Percentiles rank a stretch among this genome's conserved stretches.
phyloP scores from a whole-genome alignment of 2,113 vertebrate genomes.

The Procavia capensis region DNA sequence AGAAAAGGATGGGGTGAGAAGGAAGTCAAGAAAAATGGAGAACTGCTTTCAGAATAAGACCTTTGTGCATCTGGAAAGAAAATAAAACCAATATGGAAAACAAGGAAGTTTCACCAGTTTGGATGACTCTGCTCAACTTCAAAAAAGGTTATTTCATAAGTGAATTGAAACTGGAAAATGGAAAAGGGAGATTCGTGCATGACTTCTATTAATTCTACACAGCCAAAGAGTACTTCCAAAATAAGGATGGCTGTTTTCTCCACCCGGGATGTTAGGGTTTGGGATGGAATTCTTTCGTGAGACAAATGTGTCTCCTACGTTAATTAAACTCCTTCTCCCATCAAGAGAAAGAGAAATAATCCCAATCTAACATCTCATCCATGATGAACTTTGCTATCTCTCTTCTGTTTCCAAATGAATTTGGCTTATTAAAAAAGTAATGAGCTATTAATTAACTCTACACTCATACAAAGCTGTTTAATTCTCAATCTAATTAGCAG shows the following conservation, averaged over 20 bases:
- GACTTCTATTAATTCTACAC: slow-evolving; percentile 24
- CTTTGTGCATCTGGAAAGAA: not conserved
- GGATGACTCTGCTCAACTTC: not conserved
- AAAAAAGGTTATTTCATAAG: slow-evolving; percentile 29
- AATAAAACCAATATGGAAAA: slow-evolving; percentile 27
- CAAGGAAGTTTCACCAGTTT: not conserved
- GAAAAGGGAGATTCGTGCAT: not conserved
- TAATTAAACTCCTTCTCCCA: slow-evolving; percentile 75
- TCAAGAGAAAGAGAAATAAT: slow-evolving; percentile 77
- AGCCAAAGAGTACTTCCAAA: not conserved
- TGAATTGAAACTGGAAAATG: not conserved
- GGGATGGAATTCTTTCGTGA: not conserved
- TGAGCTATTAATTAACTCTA: slow-evolving; percentile 92
- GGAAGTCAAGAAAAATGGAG: slow-evolving; percentile 19
- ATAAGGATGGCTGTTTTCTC: not conserved
- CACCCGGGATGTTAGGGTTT: not conserved
- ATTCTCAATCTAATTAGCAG: slow-evolving; percentile 91
- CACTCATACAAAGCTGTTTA: slow-evolving; percentile 89
- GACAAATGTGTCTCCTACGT: slow-evolving; percentile 58
- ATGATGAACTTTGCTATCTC: slow-evolving; percentile 84
- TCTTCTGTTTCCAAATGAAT: slow-evolving; percentile 88
- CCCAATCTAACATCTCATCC: slow-evolving; percentile 83
- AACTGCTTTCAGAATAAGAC: slow-evolving; percentile 19
- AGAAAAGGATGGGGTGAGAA: not conserved
- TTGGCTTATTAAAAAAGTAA: slow-evolving; percentile 91